Evolutionary conservation across 2,888 invertebrate species (phyloP), one percentile per base, ranked within the genome.

Genomic region (Lamellibrachia columna): DNA sequence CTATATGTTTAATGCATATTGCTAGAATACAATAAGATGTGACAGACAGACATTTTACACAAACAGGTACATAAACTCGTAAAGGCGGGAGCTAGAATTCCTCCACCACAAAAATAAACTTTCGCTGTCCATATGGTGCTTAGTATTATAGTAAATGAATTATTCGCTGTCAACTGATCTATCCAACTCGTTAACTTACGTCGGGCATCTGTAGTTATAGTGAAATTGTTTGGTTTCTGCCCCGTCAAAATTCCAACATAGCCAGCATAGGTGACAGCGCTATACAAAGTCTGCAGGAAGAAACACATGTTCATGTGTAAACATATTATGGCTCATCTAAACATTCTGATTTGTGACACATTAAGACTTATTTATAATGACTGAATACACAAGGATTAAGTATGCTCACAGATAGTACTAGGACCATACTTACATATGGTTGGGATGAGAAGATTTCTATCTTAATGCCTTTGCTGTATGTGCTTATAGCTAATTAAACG

Each of bases 211-310:
- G 96, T 94, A 15, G 96, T 95, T 60, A 96, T 94, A n/a, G 96
- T 95, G 93, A 96, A 96, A 1, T 94, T 95, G 40, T 95, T 93
- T 0, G 96, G 96, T 92, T 95, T 94, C 92, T 96, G 96, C 11
- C 96, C 96, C 0, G 96, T 96, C 90, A 96, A 92, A 1, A 96
- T 92, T 8, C 96, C 96, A 91, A 96, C 95, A 93, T 96, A 96
- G 1, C 96, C 95, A 7, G 96, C 96, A 93, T 96, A 96, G 2
- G 96, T 96, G 8, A 95, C 94, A 0, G 95, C 96, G 8, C 95
- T 95, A 94, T 96, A 96, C 11, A 95, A 93, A 6, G 95, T 95
- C 96, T 96, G 94, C n/a, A 93, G 40, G 11, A 90, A 53, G 1
- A 92, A 40, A 52, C 4, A 28, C n/a, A 40, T 28, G 75, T n/a